These are phyloP conservation scores for Fukomys damarensis DNA, from an alignment of 2,113 vertebrate species.

Conservation along the genomic window DNA sequence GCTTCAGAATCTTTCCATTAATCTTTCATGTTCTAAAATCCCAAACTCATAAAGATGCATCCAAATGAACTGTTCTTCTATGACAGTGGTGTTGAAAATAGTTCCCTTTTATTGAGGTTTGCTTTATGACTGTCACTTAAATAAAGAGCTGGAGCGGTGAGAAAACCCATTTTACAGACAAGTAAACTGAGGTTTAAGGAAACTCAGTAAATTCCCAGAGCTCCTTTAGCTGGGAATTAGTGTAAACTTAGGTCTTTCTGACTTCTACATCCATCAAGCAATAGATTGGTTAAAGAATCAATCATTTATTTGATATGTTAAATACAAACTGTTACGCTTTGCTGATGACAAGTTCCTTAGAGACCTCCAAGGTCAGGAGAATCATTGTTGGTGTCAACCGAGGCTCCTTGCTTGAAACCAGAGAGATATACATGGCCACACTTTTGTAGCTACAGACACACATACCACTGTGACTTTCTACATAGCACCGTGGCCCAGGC, in stretches of 20 bases:
- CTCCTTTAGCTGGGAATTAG: background rate
- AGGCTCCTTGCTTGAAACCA: conserved; percentile 2
- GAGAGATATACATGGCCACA: background rate
- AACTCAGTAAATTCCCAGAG: background rate
- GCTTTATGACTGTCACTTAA: background rate
- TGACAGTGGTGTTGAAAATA: background rate
- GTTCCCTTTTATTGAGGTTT: background rate
- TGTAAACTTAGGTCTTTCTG: background rate
- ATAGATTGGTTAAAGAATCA: background rate
- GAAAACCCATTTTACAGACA: conserved; percentile 18
- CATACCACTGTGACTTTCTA: background rate
- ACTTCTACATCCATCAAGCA: background rate
- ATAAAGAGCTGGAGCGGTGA: background rate
- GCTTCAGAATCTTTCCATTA: background rate
- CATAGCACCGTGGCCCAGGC: background rate
- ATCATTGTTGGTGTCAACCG: background rate
- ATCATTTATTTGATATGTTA: background rate
- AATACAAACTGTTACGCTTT: background rate
- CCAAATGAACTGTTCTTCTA: background rate
- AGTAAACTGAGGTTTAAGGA: background rate
- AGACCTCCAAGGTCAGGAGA: background rate
- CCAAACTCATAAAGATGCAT: background rate
- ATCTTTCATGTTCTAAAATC: background rate
- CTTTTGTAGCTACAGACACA: background rate
- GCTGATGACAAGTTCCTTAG: conserved; percentile 17